Evolutionary conservation across 2,888 invertebrate genomes (phyloP), one percentile per base, ranked within the genome.

Genomic region (Augiades crinisus): DNA sequence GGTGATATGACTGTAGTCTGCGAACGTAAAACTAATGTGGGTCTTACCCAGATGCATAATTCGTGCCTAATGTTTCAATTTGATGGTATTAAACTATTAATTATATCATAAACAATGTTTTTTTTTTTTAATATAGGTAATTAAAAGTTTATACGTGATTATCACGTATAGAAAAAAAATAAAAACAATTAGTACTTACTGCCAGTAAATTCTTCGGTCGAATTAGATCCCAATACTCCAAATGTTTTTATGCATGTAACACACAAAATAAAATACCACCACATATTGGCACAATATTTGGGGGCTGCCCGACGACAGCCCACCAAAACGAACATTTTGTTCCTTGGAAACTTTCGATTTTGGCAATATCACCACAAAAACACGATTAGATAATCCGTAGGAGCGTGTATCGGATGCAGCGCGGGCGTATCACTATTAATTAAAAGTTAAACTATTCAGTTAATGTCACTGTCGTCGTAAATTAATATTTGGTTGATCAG

Each of bases 261-360:
- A 88, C 88, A 86, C 61, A 90, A 68, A 70, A 88, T 74, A 71
- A 87, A 67, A 75, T 84, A 86, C 84, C 84, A 89, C 89, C 88
- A 90, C 90, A 90, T 90, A 72, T 71, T 88, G 79, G 74, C 80
- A 86, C 84, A 73, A 69, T 75, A 82, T 82, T 86, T 83, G 78
- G 82, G 87, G 89, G 88, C 88, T 88, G 89, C 80, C 88, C 75
- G 70, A 68, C 72, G 87, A 89, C 89, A 89, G 88, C 89, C 89
- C 89, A 80, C 85, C 81, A 81, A 87, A 82, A 79, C 70, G 81
- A 77, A 77, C 84, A 82, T 81, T 78, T 75, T 56, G 84, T 81
- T 78, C 78, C 77, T 71, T 73, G 60, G 61, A 80, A 87, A 86
- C 85, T 87, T 85, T 87, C 81, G 78, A 76, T 81, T 80, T 81